phyloP scores from a whole-genome alignment of 1,140 invertebrate species.

The Rhizoglyphus robini region DNA sequence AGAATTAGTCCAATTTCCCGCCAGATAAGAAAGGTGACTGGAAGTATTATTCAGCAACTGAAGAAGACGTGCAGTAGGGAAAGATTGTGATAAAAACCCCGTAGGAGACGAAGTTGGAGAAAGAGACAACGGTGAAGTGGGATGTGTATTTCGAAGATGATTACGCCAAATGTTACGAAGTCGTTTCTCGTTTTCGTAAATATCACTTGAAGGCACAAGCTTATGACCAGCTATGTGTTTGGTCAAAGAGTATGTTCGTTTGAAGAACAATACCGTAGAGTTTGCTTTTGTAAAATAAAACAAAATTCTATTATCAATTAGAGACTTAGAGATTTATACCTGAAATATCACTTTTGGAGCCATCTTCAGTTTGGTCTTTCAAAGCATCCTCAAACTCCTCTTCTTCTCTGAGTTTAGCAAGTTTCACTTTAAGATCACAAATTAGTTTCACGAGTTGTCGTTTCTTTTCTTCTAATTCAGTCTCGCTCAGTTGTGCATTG shows the following conservation, averaged over 20 bases:
- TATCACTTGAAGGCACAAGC: conserved; percentile 1
- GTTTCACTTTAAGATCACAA: conserved; percentile 22
- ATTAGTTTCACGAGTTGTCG: conserved; percentile 12
- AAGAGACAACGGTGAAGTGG: background rate
- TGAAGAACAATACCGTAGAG: conserved; percentile 2
- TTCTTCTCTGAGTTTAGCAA: conserved; percentile 19
- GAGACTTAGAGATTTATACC: background rate
- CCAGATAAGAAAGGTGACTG: background rate
- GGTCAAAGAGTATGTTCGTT: background rate
- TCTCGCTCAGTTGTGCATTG: background rate
- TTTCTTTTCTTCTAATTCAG: conserved; percentile 17
- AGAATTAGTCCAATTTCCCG: background rate
- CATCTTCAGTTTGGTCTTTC: background rate
- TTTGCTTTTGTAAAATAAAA: background rate
- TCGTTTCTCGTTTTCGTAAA: conserved; percentile 6
- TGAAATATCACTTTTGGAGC: background rate
- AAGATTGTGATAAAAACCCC: background rate
- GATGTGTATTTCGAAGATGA: background rate
- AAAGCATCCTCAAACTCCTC: conserved; percentile 7
- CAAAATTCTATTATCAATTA: background rate
- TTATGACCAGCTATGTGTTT: conserved; percentile 10
- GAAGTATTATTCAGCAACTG: conserved; percentile 1
- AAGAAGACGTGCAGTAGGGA: background rate
- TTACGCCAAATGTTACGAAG: background rate
- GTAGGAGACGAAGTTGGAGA: conserved; percentile 5